Base-by-base conservation (phyloP, 2,888 invertebrate genomes). In the Anthoptus insignis region DNA sequence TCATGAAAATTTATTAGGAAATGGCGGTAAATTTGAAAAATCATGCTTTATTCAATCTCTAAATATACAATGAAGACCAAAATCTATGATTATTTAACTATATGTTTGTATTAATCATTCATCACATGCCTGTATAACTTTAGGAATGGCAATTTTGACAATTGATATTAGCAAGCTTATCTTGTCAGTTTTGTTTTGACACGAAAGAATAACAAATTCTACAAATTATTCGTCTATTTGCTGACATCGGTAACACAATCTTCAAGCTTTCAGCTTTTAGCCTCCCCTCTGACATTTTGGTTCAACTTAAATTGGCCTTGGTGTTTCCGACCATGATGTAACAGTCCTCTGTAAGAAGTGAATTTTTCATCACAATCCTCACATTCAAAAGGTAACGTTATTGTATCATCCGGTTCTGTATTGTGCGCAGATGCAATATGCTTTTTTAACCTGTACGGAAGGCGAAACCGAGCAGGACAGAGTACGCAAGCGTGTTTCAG, bases 401-500 rank as follows among this genome's bases (percentile, higher is more conserved):
- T n/a, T 0, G 72, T 65, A 1, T 72, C 76, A 7, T 70, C 72
- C 0, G 73, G 70, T 3, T 73, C 70, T 11, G 73, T 67, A 0
- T 70, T 71, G 63, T 92, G 91, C 0, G 83, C 84, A 0, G 80
- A 66, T 0, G 66, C 69, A 0, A 88, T 57, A 67, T 92, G 91
- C 50, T 81, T 85, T 50, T 80, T 86, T 13, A 91, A 70, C 16
- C 78, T 73, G 32, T 83, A 84, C 0, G 91, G 89, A 1, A 87
- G 64, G 1, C 82, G 71, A 49, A 91, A 92, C 22, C 75, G 76
- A 0, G 91, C 91, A 0, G 90, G 81, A 59, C 91, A 92, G 3
- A 77, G 68, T 0, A 79, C 70, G 61, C 91, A 92, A 0, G 70
- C 76, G 63, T 91, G 83, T 42, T 81, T 89, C 3, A 86, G 59